phyloP scores from a whole-genome alignment of 2,888 invertebrate species.

The Drosophila buzzatii region DNA sequence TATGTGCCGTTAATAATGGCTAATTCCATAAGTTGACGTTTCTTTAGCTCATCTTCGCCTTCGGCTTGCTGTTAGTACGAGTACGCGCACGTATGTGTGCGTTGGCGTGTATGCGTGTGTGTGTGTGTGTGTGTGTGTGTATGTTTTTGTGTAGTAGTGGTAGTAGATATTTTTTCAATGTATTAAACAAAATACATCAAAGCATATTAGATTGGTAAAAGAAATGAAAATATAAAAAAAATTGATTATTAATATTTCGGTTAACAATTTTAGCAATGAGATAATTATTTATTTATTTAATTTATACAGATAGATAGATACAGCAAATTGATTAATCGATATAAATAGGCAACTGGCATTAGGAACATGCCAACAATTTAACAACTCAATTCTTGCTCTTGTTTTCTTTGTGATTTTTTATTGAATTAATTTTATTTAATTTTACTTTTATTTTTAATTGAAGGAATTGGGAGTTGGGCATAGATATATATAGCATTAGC shows the following conservation, averaged over 20 bases:
- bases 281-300: constrained; percentile 42
- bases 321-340: constrained; percentile 48
- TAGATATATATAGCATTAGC: neutral
- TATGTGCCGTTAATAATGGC: constrained; percentile 99
- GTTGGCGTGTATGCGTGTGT: constrained; percentile 30
- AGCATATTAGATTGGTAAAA: constrained; percentile 75
- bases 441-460: neutral
- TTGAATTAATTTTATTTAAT: constrained; percentile 4
- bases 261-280: constrained; percentile 68
- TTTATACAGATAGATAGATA: constrained; percentile 48
- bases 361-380: constrained; percentile 12
- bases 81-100: constrained; percentile 47
- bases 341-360: constrained; percentile 18
- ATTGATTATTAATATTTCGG: constrained; percentile 66
- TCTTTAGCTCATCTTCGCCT: constrained; percentile 99
- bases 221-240: constrained; percentile 64
- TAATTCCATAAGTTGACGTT: constrained; percentile 99
- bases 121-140: constrained; percentile 40
- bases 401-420: constrained; percentile 23
- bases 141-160: constrained; percentile 49
- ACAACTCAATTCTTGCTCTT: constrained; percentile 14
- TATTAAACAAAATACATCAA: constrained; percentile 79
- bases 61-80: constrained; percentile 94
- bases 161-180: constrained; percentile 66
- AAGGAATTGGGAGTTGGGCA: neutral